Evolutionary conservation across 1,140 invertebrate genomes (phyloP).

Genomic region (Goniozus legneri): DNA sequence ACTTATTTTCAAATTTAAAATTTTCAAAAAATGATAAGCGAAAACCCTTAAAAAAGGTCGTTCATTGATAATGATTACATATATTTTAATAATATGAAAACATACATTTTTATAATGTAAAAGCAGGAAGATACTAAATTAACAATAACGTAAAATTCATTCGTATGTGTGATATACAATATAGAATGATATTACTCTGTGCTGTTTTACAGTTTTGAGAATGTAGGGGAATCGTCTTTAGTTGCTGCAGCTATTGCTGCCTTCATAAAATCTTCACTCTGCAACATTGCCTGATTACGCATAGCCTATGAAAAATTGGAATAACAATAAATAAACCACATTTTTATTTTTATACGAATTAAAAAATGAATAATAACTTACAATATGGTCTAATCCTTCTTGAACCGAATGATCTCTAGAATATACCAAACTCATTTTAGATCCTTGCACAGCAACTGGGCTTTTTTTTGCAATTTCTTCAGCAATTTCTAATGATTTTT

Average conservation of each 20-base stretch:
- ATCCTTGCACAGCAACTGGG: slow-evolving; percentile 89
- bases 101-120: too few species aligned
- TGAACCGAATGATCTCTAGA: slow-evolving; percentile 83
- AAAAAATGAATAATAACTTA: slow-evolving; percentile 54
- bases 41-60: too few species aligned
- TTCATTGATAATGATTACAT: too few species aligned
- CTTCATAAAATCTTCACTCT: slow-evolving; percentile 88
- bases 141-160: neutral
- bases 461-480: slow-evolving; percentile 82
- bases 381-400: slow-evolving; percentile 84
- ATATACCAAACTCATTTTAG: slow-evolving; percentile 81
- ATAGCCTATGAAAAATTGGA: slow-evolving; percentile 60
- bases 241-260: slow-evolving; percentile 70
- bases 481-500: slow-evolving; percentile 70
- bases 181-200: neutral
- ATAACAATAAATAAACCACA: slow-evolving; percentile 13
- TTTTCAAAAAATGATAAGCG: too few species aligned
- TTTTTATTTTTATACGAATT: slow-evolving; percentile 34
- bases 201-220: slow-evolving; percentile 65
- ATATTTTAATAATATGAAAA: too few species aligned
- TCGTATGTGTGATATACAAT: too few species aligned
- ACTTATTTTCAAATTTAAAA: too few species aligned
- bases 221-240: slow-evolving; percentile 66
- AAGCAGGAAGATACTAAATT: too few species aligned
- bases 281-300: slow-evolving; percentile 80